Base-by-base conservation (phyloP, 2,888 invertebrate species). In the Agrochola macilenta region DNA sequence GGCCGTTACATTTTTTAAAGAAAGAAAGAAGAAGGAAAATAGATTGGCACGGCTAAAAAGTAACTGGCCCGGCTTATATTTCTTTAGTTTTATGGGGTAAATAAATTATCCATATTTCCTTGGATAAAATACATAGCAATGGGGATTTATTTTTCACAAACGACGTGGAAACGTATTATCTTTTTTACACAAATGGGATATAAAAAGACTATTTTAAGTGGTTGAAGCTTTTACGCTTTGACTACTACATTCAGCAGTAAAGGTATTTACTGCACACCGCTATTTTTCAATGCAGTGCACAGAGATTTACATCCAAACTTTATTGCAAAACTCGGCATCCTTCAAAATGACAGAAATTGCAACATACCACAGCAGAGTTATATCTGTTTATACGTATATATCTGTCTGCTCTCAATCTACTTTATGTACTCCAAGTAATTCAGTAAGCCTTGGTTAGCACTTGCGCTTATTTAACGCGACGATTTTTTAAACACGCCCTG, bases 341-440 rank as follows among this genome's bases (percentile, higher is more conserved):
- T 49, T n/a, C 43, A 39, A 61, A 60, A 72, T 57, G 57, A 52
- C 76, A 39, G 61, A 72, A 4, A 35, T 43, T 61, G 52, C 35
- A 70, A 43, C 65, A 35, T 73, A 66, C 57, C 20, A 11, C 61
- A 58, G 46, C 84, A 63, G 52, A 82, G 49, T 79, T 66, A 73
- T 76, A 52, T 64, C 35, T 61, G 57, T 63, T 79, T 66, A 73
- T 76, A 52, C 61, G 30, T 61, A 64, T 58, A 71, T 78, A 65
- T 75, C 66, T 78, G 64, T 85, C 69, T 66, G 60, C 74, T 82
- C 85, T 80, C 80, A 82, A 80, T 85, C 54, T 79, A 61, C 43
- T 80, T 87, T 78, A 78, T 85, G 84, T 74, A 60, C 64, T 69
- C 76, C 66, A 58, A 79, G 60, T 75, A 58, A 79, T 79, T 76